phyloP scores from a whole-genome alignment of 2,113 vertebrate genomes.

The Cololabis saira region DNA sequence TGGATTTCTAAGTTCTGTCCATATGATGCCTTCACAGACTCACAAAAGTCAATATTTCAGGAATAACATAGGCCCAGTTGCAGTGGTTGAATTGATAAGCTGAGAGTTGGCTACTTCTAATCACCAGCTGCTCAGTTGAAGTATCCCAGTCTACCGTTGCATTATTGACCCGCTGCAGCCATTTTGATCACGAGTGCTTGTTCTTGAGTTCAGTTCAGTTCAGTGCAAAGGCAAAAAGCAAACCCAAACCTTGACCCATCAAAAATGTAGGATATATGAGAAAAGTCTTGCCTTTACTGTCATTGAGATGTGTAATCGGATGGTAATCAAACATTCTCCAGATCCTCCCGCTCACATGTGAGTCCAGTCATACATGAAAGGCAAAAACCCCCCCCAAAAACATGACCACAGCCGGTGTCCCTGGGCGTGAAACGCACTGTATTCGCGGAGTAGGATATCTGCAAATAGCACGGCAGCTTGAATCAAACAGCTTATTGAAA shows the following conservation, averaged over 20 bases:
- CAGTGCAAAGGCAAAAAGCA: conserved; percentile 15
- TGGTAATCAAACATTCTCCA: conserved; percentile 23
- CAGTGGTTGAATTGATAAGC: no score
- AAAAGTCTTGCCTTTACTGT: conserved; percentile 12
- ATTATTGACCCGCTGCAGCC: not conserved
- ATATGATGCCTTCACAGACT: no score
- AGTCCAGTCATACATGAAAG: conserved; percentile 9
- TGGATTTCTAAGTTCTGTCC: no score
- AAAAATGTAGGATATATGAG: conserved; percentile 2
- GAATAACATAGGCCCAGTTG: no score
- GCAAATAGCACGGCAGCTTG: conserved; percentile 65
- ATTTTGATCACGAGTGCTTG: conserved; percentile 1
- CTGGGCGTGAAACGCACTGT: conserved; percentile 22
- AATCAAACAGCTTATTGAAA: conserved; percentile 71
- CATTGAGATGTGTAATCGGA: not conserved
- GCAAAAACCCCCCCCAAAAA: conserved; percentile 27
- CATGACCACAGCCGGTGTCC: conserved; percentile 25
- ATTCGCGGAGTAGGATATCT: conserved; percentile 59
- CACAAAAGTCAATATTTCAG: no score
- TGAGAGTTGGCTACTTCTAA: no score
- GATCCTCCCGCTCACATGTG: conserved; percentile 34
- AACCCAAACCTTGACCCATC: not conserved
- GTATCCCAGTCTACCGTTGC: not conserved
- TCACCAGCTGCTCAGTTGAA: no score
- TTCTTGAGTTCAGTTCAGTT: conserved; percentile 11